Evolutionary conservation across 2,797 vertebrate species (phyloP).

Genomic region (Taenioides sp.): DNA sequence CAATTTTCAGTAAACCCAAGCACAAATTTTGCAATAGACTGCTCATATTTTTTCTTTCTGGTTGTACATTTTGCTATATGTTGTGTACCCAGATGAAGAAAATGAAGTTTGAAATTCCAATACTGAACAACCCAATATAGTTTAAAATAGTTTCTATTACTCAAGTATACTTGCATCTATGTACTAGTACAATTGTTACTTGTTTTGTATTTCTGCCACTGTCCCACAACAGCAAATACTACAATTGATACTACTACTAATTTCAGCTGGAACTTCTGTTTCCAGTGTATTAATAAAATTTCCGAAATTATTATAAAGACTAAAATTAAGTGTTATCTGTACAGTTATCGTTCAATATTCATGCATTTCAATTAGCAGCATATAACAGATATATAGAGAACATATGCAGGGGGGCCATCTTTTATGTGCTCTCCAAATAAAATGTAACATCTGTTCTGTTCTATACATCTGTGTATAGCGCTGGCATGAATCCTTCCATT

Average conservation of each 20-base stretch:
- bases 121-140: no score
- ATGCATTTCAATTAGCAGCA: not conserved
- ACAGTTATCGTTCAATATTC: not conserved
- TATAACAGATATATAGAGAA: slow-evolving; percentile 7
- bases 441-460: slow-evolving; percentile 35
- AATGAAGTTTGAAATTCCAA: no score
- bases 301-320: no score
- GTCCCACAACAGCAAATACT: not conserved
- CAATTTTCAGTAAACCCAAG: not conserved
- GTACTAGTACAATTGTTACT: no score
- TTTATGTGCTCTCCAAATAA: slow-evolving; percentile 32
- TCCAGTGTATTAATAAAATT: no score
- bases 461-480: not conserved
- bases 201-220: not conserved
- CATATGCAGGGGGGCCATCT: slow-evolving; percentile 24
- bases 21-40: no score
- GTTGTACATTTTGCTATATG: no score
- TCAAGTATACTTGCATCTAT: no score
- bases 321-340: not conserved
- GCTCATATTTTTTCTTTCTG: no score
- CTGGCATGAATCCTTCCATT: slow-evolving; percentile 29
- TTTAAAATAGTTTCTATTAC: no score
- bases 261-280: no score
- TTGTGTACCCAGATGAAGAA: no score
- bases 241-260: not conserved